Percentiles rank a stretch among this genome's conserved stretches.
Conservation (phyloP, 2,113 vertebrate genomes). For the Pteruthius melanotis region DNA sequence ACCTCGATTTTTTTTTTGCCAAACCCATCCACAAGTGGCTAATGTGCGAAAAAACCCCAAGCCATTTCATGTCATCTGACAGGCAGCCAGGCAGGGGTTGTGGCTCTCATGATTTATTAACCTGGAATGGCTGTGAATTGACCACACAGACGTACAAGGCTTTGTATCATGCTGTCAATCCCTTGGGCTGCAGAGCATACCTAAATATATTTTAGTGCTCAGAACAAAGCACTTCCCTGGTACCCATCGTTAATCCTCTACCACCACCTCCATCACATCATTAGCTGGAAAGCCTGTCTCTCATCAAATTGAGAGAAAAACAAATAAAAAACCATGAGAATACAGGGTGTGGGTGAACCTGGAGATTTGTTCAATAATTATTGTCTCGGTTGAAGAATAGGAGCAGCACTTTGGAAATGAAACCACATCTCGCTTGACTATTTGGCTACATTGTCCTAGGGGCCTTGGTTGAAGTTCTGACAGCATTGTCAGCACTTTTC, state of each 20-base stretch:
- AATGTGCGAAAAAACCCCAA: not conserved
- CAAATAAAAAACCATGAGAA: not conserved
- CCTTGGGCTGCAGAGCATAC: not conserved
- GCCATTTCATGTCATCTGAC: not conserved
- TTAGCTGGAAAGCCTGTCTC: not conserved
- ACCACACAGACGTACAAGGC: not conserved
- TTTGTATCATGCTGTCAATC: not conserved
- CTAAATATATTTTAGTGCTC: not conserved
- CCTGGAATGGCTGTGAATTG: not conserved
- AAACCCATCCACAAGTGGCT: not conserved
- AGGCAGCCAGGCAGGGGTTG: not conserved
- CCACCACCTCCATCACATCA: not conserved
- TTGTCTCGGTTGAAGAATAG: not conserved
- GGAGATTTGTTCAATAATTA: conserved; percentile 1
- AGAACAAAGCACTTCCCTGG: not conserved
- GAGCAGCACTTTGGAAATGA: not conserved
- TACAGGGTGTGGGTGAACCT: conserved; percentile 1
- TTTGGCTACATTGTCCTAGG: conserved; percentile 21
- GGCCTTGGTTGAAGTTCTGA: conserved; percentile 41
- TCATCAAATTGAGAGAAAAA: not conserved
- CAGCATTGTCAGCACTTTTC: conserved; percentile 25
- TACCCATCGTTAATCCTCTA: not conserved
- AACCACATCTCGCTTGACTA: not conserved
- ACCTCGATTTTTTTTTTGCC: not conserved
- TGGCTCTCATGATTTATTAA: conserved; percentile 15